Evolutionary conservation across 2,888 invertebrate genomes (phyloP).

Genomic region (Exocentrus adspersus): DNA sequence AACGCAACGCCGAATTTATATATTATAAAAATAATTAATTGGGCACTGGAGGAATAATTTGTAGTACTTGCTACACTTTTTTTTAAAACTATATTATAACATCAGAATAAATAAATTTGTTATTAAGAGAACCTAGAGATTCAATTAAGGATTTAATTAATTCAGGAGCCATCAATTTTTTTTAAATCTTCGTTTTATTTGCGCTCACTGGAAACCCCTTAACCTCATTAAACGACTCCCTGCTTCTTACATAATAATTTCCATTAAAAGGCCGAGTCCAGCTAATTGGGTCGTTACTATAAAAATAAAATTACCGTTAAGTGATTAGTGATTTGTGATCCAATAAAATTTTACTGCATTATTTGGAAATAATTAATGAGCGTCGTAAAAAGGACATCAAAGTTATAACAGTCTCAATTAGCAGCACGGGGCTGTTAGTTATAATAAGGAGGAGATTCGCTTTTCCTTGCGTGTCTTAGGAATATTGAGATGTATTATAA

Average conservation of each 20-base stretch:
- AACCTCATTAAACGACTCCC: neutral
- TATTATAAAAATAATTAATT: no score
- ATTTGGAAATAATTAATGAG: slow-evolving; percentile 10
- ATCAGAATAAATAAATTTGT: no score
- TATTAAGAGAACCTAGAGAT: no score
- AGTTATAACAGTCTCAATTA: slow-evolving; percentile 7
- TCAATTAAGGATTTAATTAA: no score
- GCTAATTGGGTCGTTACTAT: slow-evolving; percentile 19
- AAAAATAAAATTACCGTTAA: slow-evolving; percentile 18
- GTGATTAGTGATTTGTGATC: slow-evolving; percentile 20
- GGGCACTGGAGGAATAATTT: no score
- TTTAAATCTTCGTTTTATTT: neutral
- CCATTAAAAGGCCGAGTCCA: neutral
- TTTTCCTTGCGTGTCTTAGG: neutral
- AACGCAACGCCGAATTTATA: no score
- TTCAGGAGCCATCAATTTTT: neutral
- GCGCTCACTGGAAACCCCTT: neutral
- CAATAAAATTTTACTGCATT: slow-evolving; percentile 18
- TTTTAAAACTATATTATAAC: no score
- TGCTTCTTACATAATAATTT: slow-evolving; percentile 1
- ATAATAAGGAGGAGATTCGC: neutral
- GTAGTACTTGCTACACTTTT: no score
- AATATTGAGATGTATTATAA: no score
- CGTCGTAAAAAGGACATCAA: slow-evolving; percentile 1
- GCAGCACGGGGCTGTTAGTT: neutral